phyloP scores from a whole-genome alignment of 1,140 invertebrate genomes.

The Drosophila truncata region DNA sequence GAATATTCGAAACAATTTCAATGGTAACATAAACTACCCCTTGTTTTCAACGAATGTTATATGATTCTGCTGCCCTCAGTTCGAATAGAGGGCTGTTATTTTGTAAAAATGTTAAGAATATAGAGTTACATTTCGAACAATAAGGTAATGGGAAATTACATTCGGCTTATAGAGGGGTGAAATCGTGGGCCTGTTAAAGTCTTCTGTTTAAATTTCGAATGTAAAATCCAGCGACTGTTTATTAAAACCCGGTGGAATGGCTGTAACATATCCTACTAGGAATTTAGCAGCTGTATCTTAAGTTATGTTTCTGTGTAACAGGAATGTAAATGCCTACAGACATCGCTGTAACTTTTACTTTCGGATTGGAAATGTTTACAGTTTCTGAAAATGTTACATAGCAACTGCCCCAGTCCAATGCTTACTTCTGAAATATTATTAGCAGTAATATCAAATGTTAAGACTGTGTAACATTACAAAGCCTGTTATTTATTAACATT shows the following conservation, averaged over 20 bases:
- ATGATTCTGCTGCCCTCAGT: not conserved
- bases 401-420: not conserved
- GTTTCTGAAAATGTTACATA: not conserved
- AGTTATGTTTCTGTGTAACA: no score
- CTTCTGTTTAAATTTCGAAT: not conserved
- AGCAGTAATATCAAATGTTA: no score
- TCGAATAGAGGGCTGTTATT: not conserved
- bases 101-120: not conserved
- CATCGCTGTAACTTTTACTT: not conserved
- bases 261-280: not conserved
- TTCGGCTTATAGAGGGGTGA: not conserved
- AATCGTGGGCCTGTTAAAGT: not conserved
- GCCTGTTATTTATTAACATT: not conserved
- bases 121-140: not conserved
- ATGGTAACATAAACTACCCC: conserved; percentile 5
- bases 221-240: not conserved
- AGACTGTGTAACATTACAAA: no score
- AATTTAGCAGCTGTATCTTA: not conserved
- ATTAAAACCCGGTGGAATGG: no score
- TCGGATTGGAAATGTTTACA: not conserved
- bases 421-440: not conserved
- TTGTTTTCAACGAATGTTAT: not conserved
- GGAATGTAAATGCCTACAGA: not conserved
- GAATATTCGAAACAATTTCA: not conserved
- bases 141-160: not conserved